A percentile compares a stretch with the other conserved stretches of the same genome.
phyloP scores from a whole-genome alignment of 2,888 invertebrate genomes.

The Pyrocoelia pectoralis region DNA sequence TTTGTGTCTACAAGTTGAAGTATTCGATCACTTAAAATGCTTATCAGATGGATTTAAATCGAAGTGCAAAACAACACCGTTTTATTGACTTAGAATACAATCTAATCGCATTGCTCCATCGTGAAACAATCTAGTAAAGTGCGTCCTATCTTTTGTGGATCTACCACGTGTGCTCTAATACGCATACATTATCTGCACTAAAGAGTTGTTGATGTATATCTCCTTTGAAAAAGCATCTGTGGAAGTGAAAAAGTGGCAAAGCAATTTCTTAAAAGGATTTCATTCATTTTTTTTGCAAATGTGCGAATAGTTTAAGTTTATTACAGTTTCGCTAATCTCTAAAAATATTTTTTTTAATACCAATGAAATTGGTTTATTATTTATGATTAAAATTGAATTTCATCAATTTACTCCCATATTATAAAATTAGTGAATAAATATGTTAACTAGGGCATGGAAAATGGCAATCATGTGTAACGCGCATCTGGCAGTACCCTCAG shows the following conservation, averaged over 20 bases:
- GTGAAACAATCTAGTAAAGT: constrained; percentile 36
- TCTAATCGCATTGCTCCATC: constrained; percentile 29
- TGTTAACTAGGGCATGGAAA: not conserved
- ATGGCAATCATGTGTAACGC: constrained; percentile 11
- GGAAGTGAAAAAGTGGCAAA: constrained; percentile 25
- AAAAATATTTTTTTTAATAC: not conserved
- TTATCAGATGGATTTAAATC: constrained; percentile 7
- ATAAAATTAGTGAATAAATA: not conserved
- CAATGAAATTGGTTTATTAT: not conserved
- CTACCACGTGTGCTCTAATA: constrained; percentile 29
- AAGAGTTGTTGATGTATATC: constrained; percentile 32
- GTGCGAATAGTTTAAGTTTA: constrained; percentile 8
- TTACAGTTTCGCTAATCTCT: not conserved
- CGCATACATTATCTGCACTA: constrained; percentile 33
- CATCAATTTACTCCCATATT: not conserved
- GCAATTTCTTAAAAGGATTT: constrained; percentile 37
- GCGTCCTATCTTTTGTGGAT: constrained; percentile 34
- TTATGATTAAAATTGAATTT: not conserved
- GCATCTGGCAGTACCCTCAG: constrained; percentile 14
- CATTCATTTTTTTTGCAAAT: constrained; percentile 17
- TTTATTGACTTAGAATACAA: constrained; percentile 28
- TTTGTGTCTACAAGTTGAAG: too few relatives aligned
- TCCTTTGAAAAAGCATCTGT: constrained; percentile 33
- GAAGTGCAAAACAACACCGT: constrained; percentile 27
- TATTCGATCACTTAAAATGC: constrained; percentile 3